These are phyloP conservation scores for Lepidurus couesii DNA, from an alignment of 1,140 invertebrate species.

Conservation along the genomic window DNA sequence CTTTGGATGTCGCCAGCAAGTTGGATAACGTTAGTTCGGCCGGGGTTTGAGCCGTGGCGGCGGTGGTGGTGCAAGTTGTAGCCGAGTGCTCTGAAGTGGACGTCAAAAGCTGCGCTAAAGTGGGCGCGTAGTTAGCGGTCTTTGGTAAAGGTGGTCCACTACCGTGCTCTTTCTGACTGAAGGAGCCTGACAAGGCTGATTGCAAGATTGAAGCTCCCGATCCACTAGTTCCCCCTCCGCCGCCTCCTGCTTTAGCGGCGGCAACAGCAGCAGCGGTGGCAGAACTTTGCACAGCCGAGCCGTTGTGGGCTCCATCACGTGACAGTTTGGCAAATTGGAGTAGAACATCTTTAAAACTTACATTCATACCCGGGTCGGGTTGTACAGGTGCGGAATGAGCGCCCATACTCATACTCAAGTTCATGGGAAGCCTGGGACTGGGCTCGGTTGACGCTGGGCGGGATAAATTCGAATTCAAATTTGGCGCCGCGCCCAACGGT, in stretches of 20 bases:
- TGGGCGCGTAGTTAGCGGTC: slow-evolving; percentile 58
- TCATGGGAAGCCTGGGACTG: slow-evolving; percentile 36
- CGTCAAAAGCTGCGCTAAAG: slow-evolving; percentile 67
- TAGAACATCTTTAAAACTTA: slow-evolving; percentile 69
- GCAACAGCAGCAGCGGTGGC: slow-evolving; percentile 9
- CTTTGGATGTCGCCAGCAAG: slow-evolving; percentile 58
- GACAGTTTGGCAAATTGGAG: slow-evolving; percentile 64
- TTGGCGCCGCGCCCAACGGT: not conserved
- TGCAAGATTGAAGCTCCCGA: slow-evolving; percentile 32
- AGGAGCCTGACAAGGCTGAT: slow-evolving; percentile 29
- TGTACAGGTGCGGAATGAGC: slow-evolving; percentile 31
- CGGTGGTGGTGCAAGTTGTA: slow-evolving; percentile 26
- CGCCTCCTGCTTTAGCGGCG: slow-evolving; percentile 27
- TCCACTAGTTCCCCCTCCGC: slow-evolving; percentile 9
- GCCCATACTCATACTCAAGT: slow-evolving; percentile 34
- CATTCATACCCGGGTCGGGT: slow-evolving; percentile 38
- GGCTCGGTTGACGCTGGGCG: slow-evolving; percentile 35
- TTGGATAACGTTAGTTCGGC: slow-evolving; percentile 39
- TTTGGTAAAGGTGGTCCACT: not conserved
- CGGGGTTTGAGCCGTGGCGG: slow-evolving; percentile 23
- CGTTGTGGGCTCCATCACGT: slow-evolving; percentile 40
- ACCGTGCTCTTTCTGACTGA: slow-evolving; percentile 32
- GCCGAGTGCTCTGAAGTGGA: slow-evolving; percentile 48
- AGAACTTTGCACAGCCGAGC: not conserved
- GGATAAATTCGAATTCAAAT: slow-evolving; percentile 32